Evolutionary conservation across 2,888 invertebrate species (phyloP).

Genomic region (Lottia gigantea): DNA sequence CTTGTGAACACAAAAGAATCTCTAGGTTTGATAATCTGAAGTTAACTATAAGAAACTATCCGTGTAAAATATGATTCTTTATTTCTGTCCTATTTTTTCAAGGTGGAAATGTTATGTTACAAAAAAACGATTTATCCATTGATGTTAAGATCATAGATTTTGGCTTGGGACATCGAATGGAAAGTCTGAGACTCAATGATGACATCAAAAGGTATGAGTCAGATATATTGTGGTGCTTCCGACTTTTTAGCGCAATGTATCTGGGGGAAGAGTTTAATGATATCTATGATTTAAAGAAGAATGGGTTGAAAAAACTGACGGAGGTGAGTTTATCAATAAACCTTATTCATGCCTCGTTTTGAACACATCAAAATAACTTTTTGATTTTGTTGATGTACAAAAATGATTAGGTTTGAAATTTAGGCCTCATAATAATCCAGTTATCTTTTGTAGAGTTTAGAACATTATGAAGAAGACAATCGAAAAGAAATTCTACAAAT

Average conservation of each 20-base stretch:
- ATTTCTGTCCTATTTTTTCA: neutral
- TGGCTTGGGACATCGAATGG: constrained; percentile 29
- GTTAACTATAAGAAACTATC: neutral
- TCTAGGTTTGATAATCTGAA: no score
- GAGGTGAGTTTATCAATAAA: neutral
- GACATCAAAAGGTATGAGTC: constrained; percentile 16
- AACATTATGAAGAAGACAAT: neutral
- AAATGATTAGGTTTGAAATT: no score
- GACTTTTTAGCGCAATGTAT: constrained; percentile 48
- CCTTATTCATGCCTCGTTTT: no score
- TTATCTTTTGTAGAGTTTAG: neutral
- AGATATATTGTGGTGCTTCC: constrained; percentile 41
- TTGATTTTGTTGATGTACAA: no score
- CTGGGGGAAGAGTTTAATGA: constrained; percentile 43
- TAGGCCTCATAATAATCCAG: no score
- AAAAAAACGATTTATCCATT: constrained; percentile 32
- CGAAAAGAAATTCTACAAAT: neutral
- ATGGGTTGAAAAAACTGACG: neutral
- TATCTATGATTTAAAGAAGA: constrained; percentile 31
- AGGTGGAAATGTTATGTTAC: constrained; percentile 53
- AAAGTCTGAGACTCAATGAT: neutral
- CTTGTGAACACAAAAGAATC: no score
- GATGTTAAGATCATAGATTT: constrained; percentile 49
- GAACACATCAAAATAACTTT: no score
- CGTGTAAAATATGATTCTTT: neutral